Evolutionary conservation across 2,888 invertebrate species (phyloP).

Genomic region (Synanthedon vespiformis): DNA sequence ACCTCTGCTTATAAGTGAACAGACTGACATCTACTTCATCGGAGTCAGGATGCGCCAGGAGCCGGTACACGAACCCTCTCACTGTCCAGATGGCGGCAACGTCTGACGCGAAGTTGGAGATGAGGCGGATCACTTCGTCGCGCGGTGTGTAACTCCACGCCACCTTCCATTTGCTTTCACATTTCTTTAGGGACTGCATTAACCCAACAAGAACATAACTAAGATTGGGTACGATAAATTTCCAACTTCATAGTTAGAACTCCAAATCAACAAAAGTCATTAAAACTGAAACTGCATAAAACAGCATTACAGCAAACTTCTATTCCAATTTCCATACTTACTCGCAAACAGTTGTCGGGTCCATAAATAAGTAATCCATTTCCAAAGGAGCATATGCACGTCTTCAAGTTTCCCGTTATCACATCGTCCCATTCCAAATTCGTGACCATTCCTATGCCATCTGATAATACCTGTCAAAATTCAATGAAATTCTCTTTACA

Average conservation of each 20-base stretch:
- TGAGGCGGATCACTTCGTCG: constrained; percentile 31
- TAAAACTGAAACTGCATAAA: too few species aligned
- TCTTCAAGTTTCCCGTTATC: constrained; percentile 20
- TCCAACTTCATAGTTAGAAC: too few species aligned
- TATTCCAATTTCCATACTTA: constrained; percentile 22
- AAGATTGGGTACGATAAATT: too few species aligned
- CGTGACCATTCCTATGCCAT: constrained; percentile 50
- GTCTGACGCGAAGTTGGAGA: constrained; percentile 36
- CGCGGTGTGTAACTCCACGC: constrained; percentile 26
- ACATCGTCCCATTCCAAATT: constrained; percentile 44
- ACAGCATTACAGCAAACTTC: too few species aligned
- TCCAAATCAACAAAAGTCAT: too few species aligned
- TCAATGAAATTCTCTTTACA: constrained; percentile 1
- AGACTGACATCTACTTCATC: constrained; percentile 39
- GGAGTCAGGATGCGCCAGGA: constrained; percentile 24
- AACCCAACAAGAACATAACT: not conserved
- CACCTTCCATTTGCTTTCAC: constrained; percentile 40
- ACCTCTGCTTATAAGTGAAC: constrained; percentile 49
- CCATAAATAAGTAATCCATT: constrained; percentile 51
- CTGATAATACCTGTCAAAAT: constrained; percentile 38
- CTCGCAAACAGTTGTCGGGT: constrained; percentile 43
- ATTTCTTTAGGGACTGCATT: constrained; percentile 42
- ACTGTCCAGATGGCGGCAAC: constrained; percentile 40
- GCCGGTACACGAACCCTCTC: constrained; percentile 36
- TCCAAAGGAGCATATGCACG: constrained; percentile 40